Evolutionary conservation across 2,797 vertebrate species (phyloP).

Genomic region (Galagoides demidoff): DNA sequence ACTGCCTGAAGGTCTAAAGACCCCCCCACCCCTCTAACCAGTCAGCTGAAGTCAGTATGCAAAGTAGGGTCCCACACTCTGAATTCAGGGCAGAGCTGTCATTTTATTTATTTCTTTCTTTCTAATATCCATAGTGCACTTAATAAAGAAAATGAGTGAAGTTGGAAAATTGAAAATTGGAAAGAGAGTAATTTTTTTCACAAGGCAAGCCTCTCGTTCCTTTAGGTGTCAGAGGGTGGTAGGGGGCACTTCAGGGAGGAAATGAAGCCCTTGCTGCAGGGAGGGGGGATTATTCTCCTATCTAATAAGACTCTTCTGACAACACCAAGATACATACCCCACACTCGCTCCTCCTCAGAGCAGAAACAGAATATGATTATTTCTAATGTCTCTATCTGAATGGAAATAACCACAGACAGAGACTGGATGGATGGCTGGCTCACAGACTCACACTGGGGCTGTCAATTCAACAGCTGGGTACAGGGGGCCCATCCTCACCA

Average conservation of each 20-base stretch:
- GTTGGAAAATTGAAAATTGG: conserved; percentile 71
- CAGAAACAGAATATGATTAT: neutral
- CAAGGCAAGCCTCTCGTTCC: conserved; percentile 61
- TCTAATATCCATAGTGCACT: conserved; percentile 20
- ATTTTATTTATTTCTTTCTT: neutral
- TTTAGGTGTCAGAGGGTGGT: conserved; percentile 66
- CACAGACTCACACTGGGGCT: fast-evolving
- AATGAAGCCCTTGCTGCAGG: conserved; percentile 67
- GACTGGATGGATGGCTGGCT: fast-evolving
- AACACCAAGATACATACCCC: conserved; percentile 34
- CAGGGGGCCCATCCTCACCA: neutral
- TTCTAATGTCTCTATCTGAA: conserved; percentile 51
- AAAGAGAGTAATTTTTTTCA: conserved; percentile 52
- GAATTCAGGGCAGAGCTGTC: conserved; percentile 43
- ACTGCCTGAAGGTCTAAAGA: fast-evolving
- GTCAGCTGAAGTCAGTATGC: conserved; percentile 66
- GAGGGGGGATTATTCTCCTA: conserved; percentile 12
- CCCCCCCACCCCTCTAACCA: neutral
- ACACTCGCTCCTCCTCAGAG: neutral
- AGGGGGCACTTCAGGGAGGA: conserved; percentile 47
- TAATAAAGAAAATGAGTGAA: conserved; percentile 75
- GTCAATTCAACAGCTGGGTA: neutral
- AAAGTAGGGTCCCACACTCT: conserved; percentile 71
- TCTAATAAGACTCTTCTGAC: conserved; percentile 71
- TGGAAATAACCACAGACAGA: conserved; percentile 66